A percentile compares a stretch with the other conserved stretches of the same genome.
Conservation (phyloP, 1,140 invertebrate genomes). For the Tetramorium simillimum region DNA sequence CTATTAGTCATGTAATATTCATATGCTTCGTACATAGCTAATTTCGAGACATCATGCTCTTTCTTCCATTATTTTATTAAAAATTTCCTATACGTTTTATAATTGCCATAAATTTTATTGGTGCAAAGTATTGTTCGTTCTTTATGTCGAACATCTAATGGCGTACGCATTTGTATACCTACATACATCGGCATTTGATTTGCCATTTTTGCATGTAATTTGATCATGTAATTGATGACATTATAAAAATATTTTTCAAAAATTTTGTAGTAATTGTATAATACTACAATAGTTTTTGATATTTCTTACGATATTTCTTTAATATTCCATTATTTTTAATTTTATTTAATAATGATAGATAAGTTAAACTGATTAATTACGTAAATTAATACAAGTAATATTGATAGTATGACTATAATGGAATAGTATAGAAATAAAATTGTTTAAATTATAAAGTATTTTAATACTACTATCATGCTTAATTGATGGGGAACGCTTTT, state of each 20-base stretch:
- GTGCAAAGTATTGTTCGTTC: not conserved
- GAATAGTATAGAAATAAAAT: not conserved
- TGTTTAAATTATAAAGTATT: conserved; percentile 9
- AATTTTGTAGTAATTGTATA: conserved; percentile 1
- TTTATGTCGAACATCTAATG: not conserved
- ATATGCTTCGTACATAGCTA: conserved; percentile 41
- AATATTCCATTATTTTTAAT: conserved; percentile 17
- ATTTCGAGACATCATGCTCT: conserved; percentile 6
- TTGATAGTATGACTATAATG: not conserved
- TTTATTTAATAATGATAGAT: conserved; percentile 26
- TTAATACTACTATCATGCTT: not conserved
- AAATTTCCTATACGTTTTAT: not conserved
- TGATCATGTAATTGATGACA: not conserved
- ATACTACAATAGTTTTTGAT: not conserved
- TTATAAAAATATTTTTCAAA: not conserved
- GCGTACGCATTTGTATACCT: not conserved
- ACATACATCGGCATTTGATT: conserved; percentile 36
- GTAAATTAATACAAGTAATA: not conserved
- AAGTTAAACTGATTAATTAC: not conserved
- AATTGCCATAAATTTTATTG: conserved; percentile 20
- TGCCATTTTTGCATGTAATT: conserved; percentile 47
- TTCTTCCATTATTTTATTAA: not conserved
- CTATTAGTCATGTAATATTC: not conserved
- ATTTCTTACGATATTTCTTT: not conserved
- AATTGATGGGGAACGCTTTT: not conserved